phyloP scores from a whole-genome alignment of 1,140 invertebrate species.

The Drosophila tani region DNA sequence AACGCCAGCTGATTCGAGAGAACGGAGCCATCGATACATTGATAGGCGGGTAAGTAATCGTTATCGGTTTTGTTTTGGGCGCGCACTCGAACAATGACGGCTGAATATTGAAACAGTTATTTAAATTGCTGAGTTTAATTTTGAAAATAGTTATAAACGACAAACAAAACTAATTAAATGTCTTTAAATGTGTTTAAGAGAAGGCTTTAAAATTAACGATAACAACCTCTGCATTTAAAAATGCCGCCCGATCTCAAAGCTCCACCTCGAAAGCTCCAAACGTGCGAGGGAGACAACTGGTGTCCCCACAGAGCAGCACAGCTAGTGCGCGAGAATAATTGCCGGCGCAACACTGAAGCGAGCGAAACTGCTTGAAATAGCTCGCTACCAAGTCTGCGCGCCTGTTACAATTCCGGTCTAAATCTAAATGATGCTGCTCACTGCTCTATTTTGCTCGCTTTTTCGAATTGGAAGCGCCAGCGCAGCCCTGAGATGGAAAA shows the following conservation, averaged over 20 bases:
- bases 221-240: neutral
- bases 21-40: conserved; percentile 1
- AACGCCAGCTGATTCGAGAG: conserved; percentile 27
- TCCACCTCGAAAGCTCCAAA: conserved; percentile 6
- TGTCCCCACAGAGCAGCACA: neutral
- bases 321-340: conserved; percentile 18
- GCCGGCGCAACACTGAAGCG: conserved; percentile 9
- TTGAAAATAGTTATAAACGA: neutral
- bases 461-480: conserved; percentile 58
- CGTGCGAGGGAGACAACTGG: conserved; percentile 34
- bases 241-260: conserved; percentile 24
- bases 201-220: too few relatives aligned
- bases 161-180: too few relatives aligned
- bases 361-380: conserved; percentile 13
- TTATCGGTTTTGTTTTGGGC: too few relatives aligned
- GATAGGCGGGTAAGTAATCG: neutral
- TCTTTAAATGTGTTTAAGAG: too few relatives aligned
- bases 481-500: conserved; percentile 33
- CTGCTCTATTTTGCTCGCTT: conserved; percentile 79
- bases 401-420: conserved; percentile 84
- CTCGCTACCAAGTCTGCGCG: conserved; percentile 38
- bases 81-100: neutral
- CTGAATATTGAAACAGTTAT: too few relatives aligned
- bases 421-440: conserved; percentile 84
- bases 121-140: too few relatives aligned